Base-by-base conservation (phyloP, 2,888 invertebrate species). In the Andrena chrysosceles region DNA sequence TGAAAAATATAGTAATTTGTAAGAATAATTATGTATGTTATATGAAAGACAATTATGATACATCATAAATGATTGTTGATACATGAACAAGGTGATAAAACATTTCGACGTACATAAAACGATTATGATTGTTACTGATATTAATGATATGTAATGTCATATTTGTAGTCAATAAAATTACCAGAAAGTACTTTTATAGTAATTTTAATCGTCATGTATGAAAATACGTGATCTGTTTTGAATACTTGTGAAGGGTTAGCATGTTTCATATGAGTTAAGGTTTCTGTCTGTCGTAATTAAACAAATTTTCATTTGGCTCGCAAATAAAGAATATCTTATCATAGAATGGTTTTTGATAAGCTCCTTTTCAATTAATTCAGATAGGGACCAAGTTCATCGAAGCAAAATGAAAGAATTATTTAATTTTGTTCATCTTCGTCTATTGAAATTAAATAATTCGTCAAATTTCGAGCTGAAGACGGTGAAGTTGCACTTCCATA, bases 281-380 rank as follows among this genome's bases (percentile, higher is more conserved):
- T 54, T 63, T 56, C 56, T 62, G 20, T 23, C 62, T 81, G 73
- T 68, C 73, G 81, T 67, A 68, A 56, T 68, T 49, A 63, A 64
- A 79, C 23, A 66, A 80, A 81, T 81, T 80, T 80, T 73, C 81
- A 81, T 63, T 81, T 80, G 81, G 68, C 81, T 68, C 70, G 23
- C 31, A 78, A 79, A 31, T 63, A 23, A 64, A 59, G n/a, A 35
- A 74, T 31, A 48, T 62, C 29, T 59, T 33, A 49, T 76, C 48
- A 63, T 29, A 35, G 26, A 69, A 8, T 49, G 10, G 20, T 59
- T 10, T 20, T 26, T 26, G 0, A 56, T 7, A n/a, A 20, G 26
- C 26, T 48, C n/a, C n/a, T 49, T 56, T 56, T 20, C 56, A 31
- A 54, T 48, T 67, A n/a, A 48, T 10, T 54, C 13, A 52, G n/a